phyloP scores from a whole-genome alignment of 2,888 invertebrate genomes.

The Zaprionus bogoriensis region DNA sequence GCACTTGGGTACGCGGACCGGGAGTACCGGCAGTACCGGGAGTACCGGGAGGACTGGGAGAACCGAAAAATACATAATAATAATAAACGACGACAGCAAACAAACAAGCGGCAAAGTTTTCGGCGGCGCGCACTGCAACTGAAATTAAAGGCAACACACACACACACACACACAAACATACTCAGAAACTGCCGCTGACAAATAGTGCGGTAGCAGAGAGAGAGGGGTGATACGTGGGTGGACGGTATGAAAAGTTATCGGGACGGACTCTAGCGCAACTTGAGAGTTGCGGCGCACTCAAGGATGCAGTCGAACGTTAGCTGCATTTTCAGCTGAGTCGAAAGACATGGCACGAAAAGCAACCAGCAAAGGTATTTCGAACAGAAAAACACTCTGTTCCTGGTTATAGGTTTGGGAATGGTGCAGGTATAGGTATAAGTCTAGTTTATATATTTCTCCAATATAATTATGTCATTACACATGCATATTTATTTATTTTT shows the following conservation, averaged over 20 bases:
- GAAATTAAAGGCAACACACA: slow-evolving; percentile 46
- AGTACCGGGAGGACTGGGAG: slow-evolving; percentile 35
- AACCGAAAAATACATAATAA: slow-evolving; percentile 69
- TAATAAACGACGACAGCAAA: slow-evolving; percentile 72
- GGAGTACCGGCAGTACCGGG: background rate
- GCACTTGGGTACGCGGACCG: slow-evolving; percentile 7
- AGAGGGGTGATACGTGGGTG: background rate
- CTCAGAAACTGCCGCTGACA: slow-evolving; percentile 44
- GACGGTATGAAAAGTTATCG: slow-evolving; percentile 10
- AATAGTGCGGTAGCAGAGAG: slow-evolving; percentile 16
- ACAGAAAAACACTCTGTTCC: background rate
- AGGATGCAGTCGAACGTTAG: slow-evolving; percentile 56
- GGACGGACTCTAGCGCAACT: slow-evolving; percentile 33
- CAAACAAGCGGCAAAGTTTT: slow-evolving; percentile 67
- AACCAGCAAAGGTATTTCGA: background rate
- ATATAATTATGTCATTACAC: too few relatives aligned
- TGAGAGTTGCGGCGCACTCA: slow-evolving; percentile 46
- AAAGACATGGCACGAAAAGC: slow-evolving; percentile 6
- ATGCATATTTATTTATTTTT: too few relatives aligned
- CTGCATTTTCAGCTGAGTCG: slow-evolving; percentile 59
- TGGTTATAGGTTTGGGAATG: too few relatives aligned
- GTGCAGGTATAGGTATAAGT: too few relatives aligned
- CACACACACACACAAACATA: too few relatives aligned
- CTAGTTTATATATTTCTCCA: too few relatives aligned
- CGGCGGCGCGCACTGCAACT: slow-evolving; percentile 39